Base-by-base conservation (phyloP, 2,113 vertebrate species). In the Clarias batrachus region DNA sequence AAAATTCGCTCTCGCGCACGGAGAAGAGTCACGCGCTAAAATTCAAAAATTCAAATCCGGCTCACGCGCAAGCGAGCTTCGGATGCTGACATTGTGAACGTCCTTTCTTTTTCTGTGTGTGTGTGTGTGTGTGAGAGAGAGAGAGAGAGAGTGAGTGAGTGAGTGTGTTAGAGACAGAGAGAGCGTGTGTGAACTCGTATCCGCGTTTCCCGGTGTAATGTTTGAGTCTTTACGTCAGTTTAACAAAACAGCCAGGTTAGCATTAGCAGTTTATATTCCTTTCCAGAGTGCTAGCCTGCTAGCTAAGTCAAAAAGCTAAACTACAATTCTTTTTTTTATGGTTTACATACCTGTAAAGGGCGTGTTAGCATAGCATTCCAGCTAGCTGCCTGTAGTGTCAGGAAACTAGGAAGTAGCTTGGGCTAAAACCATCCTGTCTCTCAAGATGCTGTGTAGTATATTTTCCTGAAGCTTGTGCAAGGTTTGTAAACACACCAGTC, bases 31-130 rank as follows among this genome's bases (percentile, higher is more conserved):
- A 21, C 66, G 83, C 83, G 68, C 68, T 84, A 84, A 74, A 84
- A 74, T 84, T 27, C 37, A 83, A 83, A 6, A 16, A 52, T 76
- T 77, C 7, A 27, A 19, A 78, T 16, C 27, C n/a, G 16, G 25
- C 54, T 57, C 56, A 23, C 56, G 78, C 78, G 17, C 78, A 4
- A 48, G 41, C 10, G 48, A 57, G 48, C 48, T 6, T 52, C 17
- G 8, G 63, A 83, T 71, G 66, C 66, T 73, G 82, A 74, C 68
- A 73, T 74, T 74, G 78, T 23, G 30, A 74, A 37, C 66, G 82
- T 84, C 68, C 30, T 60, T 59, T 37, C 3, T 10, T n/a, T 2
- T 17, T 70, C 30, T 65, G 65, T 12, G 65, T 8, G 41, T 25
- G 9, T 68, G 25, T 16, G 10, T 7, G 73, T 3, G 66, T 5